phyloP scores from a whole-genome alignment of 2,113 vertebrate genomes.

The Malurus elegans region DNA sequence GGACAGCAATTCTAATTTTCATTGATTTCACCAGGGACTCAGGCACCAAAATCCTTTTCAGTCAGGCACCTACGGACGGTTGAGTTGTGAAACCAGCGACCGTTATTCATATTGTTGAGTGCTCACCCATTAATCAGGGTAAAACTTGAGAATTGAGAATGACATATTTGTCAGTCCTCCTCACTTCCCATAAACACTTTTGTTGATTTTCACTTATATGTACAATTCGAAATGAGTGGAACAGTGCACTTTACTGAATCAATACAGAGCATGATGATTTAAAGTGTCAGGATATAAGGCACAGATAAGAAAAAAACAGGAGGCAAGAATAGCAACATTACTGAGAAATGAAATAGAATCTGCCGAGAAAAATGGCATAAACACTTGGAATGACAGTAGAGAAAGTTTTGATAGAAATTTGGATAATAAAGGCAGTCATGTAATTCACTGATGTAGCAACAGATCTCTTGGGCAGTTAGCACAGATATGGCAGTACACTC shows the following conservation, averaged over 20 bases:
- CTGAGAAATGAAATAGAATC: slow-evolving; percentile 36
- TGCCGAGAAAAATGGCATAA: slow-evolving; percentile 46
- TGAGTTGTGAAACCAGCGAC: background rate
- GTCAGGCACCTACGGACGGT: background rate
- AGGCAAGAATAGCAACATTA: slow-evolving; percentile 25
- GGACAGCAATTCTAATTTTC: background rate
- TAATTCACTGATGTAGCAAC: slow-evolving; percentile 32
- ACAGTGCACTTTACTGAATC: slow-evolving; percentile 31
- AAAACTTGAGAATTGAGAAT: background rate
- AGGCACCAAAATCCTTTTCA: slow-evolving; percentile 1
- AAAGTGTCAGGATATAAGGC: slow-evolving; percentile 52
- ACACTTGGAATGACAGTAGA: slow-evolving; percentile 32
- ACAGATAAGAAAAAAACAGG: background rate
- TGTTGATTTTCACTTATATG: slow-evolving; percentile 45
- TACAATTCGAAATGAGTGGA: slow-evolving; percentile 23
- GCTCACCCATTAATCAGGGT: slow-evolving; percentile 26
- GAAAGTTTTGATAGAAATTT: slow-evolving; percentile 45
- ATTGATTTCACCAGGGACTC: background rate
- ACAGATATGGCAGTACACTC: background rate
- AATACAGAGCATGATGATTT: slow-evolving; percentile 50
- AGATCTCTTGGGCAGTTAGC: slow-evolving; percentile 38
- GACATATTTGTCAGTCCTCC: background rate
- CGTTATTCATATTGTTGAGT: background rate
- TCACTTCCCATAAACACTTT: slow-evolving; percentile 29
- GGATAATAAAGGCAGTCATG: slow-evolving; percentile 47